Percentiles rank a stretch among this genome's conserved stretches.
phyloP scores from a whole-genome alignment of 2,888 invertebrate species.

The Synergus itoensis region DNA sequence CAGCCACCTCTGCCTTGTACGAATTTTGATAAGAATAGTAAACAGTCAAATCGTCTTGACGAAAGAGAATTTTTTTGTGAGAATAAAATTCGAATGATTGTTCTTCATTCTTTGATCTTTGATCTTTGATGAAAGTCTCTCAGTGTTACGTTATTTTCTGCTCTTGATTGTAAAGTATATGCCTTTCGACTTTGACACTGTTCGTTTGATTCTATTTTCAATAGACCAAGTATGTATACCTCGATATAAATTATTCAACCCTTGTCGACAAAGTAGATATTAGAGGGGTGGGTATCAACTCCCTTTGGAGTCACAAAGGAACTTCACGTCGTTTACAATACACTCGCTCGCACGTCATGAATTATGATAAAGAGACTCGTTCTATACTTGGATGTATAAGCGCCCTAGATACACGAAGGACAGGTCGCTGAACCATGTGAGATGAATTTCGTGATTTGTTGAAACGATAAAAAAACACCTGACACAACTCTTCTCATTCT shows the following conservation, averaged over 20 bases:
- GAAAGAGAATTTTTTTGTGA: background rate
- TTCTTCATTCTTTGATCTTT: too few relatives aligned
- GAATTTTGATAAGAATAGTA: background rate
- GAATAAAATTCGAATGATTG: background rate
- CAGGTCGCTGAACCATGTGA: slow-evolving; percentile 68
- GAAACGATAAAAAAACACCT: slow-evolving; percentile 18
- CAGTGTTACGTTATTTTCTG: background rate
- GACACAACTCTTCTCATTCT: background rate
- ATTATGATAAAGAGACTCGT: slow-evolving; percentile 71
- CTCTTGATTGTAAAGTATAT: background rate
- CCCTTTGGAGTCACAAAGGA: slow-evolving; percentile 29
- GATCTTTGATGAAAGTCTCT: background rate
- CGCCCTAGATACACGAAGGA: slow-evolving; percentile 70
- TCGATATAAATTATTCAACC: slow-evolving; percentile 27
- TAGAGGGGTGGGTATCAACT: background rate
- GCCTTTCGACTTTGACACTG: slow-evolving; percentile 2
- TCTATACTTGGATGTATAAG: slow-evolving; percentile 62
- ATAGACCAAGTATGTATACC: background rate
- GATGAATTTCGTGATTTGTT: slow-evolving; percentile 45
- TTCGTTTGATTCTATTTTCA: background rate
- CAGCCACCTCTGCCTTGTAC: background rate
- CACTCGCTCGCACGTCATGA: slow-evolving; percentile 64
- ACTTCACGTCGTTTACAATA: slow-evolving; percentile 57
- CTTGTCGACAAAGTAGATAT: slow-evolving; percentile 31
- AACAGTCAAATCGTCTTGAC: background rate